phyloP scores from a whole-genome alignment of 2,797 vertebrate species.

The Betta splendens region DNA sequence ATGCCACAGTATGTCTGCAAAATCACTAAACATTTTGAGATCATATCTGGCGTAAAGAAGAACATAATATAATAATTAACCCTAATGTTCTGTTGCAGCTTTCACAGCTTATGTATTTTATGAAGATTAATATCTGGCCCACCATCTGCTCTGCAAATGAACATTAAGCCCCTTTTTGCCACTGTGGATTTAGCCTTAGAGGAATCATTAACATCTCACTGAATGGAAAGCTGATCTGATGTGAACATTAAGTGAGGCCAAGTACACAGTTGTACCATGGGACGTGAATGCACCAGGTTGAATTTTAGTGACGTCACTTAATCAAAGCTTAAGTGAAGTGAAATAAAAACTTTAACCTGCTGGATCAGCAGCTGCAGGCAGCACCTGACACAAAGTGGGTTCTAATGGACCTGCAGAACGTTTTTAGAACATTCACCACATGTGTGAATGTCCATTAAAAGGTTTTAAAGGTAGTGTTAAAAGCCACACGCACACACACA shows the following conservation, averaged over 20 bases:
- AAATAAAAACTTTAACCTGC: slow-evolving; percentile 44
- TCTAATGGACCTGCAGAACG: slow-evolving; percentile 13
- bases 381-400: slow-evolving; percentile 15
- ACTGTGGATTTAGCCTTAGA: slow-evolving; percentile 7
- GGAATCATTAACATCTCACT: neutral
- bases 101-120: slow-evolving; percentile 18
- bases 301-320: slow-evolving; percentile 31
- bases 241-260: slow-evolving; percentile 16
- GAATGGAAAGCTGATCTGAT: neutral
- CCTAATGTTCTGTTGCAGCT: neutral
- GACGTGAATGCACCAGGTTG: slow-evolving; percentile 37
- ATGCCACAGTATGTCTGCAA: too few relatives aligned
- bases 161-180: slow-evolving; percentile 9
- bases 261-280: slow-evolving; percentile 18
- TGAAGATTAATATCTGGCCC: slow-evolving; percentile 40
- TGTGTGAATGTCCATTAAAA: slow-evolving; percentile 2
- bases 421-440: slow-evolving; percentile 10
- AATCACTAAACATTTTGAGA: too few relatives aligned
- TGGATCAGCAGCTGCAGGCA: slow-evolving; percentile 48
- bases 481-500: neutral
- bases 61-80: neutral
- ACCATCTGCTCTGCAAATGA: slow-evolving; percentile 7
- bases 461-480: too few relatives aligned
- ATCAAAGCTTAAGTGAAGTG: slow-evolving; percentile 25
- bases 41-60: too few relatives aligned